Percentiles rank a stretch among this genome's conserved stretches.
These are phyloP conservation scores for Eurystomus gularis DNA, from an alignment of 2,113 vertebrate genomes.

Conservation along the genomic window DNA sequence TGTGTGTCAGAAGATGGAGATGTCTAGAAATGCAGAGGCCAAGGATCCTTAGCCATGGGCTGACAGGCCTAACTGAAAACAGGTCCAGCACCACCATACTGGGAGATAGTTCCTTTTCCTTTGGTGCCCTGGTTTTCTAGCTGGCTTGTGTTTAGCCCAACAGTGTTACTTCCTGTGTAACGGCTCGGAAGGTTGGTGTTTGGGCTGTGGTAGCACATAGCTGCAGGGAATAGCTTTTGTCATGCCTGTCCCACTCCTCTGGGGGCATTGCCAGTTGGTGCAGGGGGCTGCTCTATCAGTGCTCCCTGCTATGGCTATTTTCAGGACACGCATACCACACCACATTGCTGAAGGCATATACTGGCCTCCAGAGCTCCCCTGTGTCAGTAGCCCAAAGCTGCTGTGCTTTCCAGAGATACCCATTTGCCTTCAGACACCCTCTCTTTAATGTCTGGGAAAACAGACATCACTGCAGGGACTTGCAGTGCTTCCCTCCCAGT, in stretches of 20 bases:
- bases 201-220: not conserved
- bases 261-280: not conserved
- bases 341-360: not conserved
- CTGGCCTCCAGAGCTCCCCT: not conserved
- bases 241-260: rapidly evolving
- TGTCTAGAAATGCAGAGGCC: not conserved
- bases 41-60: not conserved
- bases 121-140: not conserved
- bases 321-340: no score
- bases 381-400: not conserved
- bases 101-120: not conserved
- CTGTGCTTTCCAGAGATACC: not conserved
- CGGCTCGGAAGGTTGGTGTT: rapidly evolving
- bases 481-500: not conserved
- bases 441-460: not conserved
- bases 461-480: not conserved
- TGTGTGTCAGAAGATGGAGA: not conserved
- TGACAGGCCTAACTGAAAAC: not conserved
- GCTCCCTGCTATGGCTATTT: not conserved
- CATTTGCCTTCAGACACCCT: not conserved
- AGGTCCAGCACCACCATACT: not conserved
- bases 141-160: not conserved
- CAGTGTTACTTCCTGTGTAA: not conserved
- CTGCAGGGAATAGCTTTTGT: not conserved
- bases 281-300: not conserved